Percentiles rank a stretch among this genome's conserved stretches.
Conservation (phyloP, 1,140 invertebrate species). For the Drosophila sulfurigaster region DNA sequence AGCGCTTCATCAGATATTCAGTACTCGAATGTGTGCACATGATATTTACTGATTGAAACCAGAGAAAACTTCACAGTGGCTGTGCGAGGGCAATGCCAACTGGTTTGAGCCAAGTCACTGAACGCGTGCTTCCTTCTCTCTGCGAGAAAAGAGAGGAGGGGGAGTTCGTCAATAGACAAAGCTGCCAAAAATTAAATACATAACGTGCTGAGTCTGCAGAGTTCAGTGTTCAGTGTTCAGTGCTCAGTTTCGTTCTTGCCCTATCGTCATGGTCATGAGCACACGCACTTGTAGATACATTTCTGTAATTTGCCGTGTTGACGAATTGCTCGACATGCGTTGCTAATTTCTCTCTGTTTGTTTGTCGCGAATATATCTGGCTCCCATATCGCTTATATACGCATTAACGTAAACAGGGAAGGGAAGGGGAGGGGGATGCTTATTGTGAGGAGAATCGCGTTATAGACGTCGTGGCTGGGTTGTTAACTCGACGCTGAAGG, state of each 20-base stretch:
- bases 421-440: conserved; percentile 2
- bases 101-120: conserved; percentile 57
- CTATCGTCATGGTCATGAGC: conserved; percentile 48
- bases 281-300: conserved; percentile 44
- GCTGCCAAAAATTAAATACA: conserved; percentile 31
- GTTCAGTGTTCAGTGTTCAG: too few species aligned
- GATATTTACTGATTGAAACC: conserved; percentile 54
- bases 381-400: conserved; percentile 16
- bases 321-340: conserved; percentile 53
- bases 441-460: conserved; percentile 27
- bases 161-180: conserved; percentile 28
- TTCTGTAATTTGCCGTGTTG: conserved; percentile 41
- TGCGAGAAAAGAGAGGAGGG: too few species aligned
- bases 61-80: conserved; percentile 54
- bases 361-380: conserved; percentile 31
- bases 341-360: conserved; percentile 54
- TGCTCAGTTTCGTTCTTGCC: not conserved
- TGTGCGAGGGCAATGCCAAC: conserved; percentile 56
- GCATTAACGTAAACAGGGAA: conserved; percentile 13
- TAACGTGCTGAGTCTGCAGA: not conserved
- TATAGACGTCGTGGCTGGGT: conserved; percentile 44
- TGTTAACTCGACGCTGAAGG: conserved; percentile 60
- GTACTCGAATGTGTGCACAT: conserved; percentile 12
- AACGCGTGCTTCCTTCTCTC: conserved; percentile 9
- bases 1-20: conserved; percentile 21